Evolutionary conservation across 1,140 invertebrate genomes (phyloP), one percentile per base, ranked within the genome.

Genomic region (Drosophila hydei): DNA sequence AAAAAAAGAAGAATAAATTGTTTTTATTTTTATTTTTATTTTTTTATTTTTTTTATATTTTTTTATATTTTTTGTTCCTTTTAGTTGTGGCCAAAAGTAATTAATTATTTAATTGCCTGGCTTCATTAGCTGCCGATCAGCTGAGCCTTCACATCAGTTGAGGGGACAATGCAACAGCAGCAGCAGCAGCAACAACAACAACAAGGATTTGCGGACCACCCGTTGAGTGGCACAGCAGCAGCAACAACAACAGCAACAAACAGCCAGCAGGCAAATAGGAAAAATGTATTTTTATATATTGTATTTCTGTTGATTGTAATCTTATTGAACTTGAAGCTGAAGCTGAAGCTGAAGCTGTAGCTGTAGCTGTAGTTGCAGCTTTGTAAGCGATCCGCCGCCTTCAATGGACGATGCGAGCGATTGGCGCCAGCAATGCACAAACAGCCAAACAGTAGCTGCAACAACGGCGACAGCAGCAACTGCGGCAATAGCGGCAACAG

Each of bases 221-320:
- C 78, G 78, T 67, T 52, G 45, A 45, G 30, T 43, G 51, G 45
- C 30, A 40, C 60, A 61, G 42, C 51, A 58, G 5, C 43, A 65
- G 8, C 47, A 65, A 12, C 54, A 65, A 11, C 36, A 55, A 23
- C 45, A 67, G 42, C 48, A 61, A 33, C 36, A 11, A 67, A 42
- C 21, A 67, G 69, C 56, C 73, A 67, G 69, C 42, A 59, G 71
- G 75, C 79, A 85, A 76, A 80, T 87, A 77, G 77, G 72, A 71
- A 62, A 85, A 64, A 80, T 79, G 61, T 72, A 80, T 65, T 81
- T 75, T 68, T 77, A 72, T 75, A 87, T 77, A 81, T 77, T 87
- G 78, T 76, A 75, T 75, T 78, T 65, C 45, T 68, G 75, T 70
- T 80, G 77, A 85, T 87, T 79, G 65, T 85, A 75, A 85, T 85